A percentile compares a stretch with the other conserved stretches of the same genome.
phyloP scores from a whole-genome alignment of 1,140 invertebrate genomes.

The Pseudomyrmex concolor region DNA sequence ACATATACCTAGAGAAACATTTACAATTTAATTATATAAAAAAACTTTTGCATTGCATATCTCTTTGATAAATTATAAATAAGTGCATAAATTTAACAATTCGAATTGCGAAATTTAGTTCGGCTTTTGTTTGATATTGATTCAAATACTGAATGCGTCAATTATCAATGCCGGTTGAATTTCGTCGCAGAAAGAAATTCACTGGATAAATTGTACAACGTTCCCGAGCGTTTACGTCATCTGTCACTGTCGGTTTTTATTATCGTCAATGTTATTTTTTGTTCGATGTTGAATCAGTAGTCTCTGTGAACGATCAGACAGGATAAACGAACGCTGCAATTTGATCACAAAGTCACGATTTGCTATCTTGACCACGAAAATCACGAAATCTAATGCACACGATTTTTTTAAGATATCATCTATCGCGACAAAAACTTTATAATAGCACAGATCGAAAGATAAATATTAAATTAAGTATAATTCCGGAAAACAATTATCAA shows the following conservation, averaged over 20 bases:
- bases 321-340: not conserved
- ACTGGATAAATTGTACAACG: conserved; percentile 24
- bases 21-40: conserved; percentile 19
- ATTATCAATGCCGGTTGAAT: conserved; percentile 47
- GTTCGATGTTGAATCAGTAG: conserved; percentile 21
- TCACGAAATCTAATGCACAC: conserved; percentile 71
- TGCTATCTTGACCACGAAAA: conserved; percentile 35
- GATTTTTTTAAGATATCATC: not conserved
- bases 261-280: conserved; percentile 30
- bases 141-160: conserved; percentile 41
- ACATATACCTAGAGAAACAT: not conserved
- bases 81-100: not conserved
- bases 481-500: not conserved
- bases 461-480: not conserved
- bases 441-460: not conserved
- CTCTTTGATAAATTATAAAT: no score
- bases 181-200: conserved; percentile 38
- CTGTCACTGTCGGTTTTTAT: conserved; percentile 56
- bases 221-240: conserved; percentile 31
- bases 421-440: no score
- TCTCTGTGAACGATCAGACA: conserved; percentile 37
- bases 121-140: conserved; percentile 29
- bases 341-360: conserved; percentile 18
- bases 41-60: no score
- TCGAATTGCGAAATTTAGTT: not conserved